phyloP scores from a whole-genome alignment of 2,113 vertebrate genomes.

The Pseudopodoces humilis region DNA sequence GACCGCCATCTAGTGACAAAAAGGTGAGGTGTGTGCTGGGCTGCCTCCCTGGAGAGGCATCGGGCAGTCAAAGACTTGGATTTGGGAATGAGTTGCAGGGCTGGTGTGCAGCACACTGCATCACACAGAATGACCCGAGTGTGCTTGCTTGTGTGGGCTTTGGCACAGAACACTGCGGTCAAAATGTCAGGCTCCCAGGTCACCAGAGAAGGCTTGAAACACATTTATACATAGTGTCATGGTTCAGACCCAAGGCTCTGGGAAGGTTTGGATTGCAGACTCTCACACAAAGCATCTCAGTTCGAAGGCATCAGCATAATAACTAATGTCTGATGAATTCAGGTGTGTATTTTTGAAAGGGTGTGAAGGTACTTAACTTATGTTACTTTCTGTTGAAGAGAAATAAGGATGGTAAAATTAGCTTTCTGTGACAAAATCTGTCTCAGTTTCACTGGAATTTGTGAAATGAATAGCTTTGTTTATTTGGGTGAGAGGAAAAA shows the following conservation, averaged over 20 bases:
- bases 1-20: slow-evolving; percentile 89
- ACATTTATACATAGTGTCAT: fast-evolving
- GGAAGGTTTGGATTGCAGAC: background rate
- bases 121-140: background rate
- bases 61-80: background rate
- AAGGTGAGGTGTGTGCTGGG: slow-evolving; percentile 73
- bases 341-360: background rate
- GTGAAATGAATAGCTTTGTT: background rate
- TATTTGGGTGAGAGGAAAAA: background rate
- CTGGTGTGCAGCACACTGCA: background rate
- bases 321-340: background rate
- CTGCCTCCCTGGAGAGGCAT: fast-evolving
- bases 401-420: background rate
- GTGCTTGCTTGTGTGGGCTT: background rate
- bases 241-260: background rate
- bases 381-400: background rate
- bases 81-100: background rate
- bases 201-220: background rate
- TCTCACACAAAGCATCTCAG: background rate
- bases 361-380: background rate
- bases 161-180: background rate
- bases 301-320: background rate
- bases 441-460: background rate
- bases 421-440: background rate
- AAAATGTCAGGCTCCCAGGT: background rate